Percentiles rank a stretch among this genome's conserved stretches.
phyloP scores from a whole-genome alignment of 2,797 vertebrate genomes.

The Synaphobranchus kaupii region DNA sequence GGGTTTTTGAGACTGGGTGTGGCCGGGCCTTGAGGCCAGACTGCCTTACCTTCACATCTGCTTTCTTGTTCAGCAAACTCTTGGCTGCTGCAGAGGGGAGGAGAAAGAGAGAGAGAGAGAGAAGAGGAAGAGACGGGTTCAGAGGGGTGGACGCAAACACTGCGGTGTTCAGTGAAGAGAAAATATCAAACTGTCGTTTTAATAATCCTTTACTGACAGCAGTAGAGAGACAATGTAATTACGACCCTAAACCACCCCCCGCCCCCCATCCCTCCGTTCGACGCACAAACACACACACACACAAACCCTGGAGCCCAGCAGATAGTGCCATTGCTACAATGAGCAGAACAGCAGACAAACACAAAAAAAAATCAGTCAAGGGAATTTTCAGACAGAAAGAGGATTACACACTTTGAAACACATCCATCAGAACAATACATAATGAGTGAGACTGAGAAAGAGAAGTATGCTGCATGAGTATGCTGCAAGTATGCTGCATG shows the following conservation, averaged over 20 bases:
- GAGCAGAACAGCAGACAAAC: background rate
- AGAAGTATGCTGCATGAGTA: slow-evolving; percentile 38
- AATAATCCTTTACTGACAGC: slow-evolving; percentile 41
- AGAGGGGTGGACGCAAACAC: slow-evolving; percentile 41
- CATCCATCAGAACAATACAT: slow-evolving; percentile 13
- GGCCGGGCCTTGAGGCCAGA: too few relatives aligned
- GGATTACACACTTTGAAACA: slow-evolving; percentile 20
- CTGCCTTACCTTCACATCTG: slow-evolving; percentile 78
- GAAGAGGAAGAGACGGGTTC: slow-evolving; percentile 15
- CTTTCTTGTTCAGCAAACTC: slow-evolving; percentile 82
- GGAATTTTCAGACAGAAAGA: slow-evolving; percentile 20
- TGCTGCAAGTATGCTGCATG: slow-evolving; percentile 36
- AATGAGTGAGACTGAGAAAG: slow-evolving; percentile 24
- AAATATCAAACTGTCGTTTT: slow-evolving; percentile 54
- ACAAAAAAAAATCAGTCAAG: slow-evolving; percentile 1
- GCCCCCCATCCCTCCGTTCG: background rate
- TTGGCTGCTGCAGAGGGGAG: slow-evolving; percentile 74
- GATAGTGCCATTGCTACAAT: background rate
- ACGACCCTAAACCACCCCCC: background rate
- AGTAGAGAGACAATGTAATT: slow-evolving; percentile 38
- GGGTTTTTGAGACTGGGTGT: background rate
- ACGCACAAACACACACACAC: too few relatives aligned
- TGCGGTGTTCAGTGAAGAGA: slow-evolving; percentile 51
- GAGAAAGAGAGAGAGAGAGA: slow-evolving; percentile 42
- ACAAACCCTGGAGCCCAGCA: background rate